Evolutionary conservation across 2,888 invertebrate species (phyloP).

Genomic region (Eutolmus rufibarbis): DNA sequence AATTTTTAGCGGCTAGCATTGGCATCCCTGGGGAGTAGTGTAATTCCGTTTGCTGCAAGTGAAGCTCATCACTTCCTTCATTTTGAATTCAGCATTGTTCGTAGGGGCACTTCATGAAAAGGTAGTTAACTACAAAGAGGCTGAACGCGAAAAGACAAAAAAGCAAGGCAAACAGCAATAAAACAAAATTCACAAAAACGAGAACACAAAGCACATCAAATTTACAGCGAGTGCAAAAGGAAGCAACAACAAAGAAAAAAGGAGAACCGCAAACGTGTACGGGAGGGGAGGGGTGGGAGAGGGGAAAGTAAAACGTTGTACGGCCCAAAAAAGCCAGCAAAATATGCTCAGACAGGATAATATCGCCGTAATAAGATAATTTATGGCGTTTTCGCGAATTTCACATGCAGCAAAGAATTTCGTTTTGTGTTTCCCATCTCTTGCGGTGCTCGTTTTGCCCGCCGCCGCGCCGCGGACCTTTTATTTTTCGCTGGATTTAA

Average conservation of each 20-base stretch:
- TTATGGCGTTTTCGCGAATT: slow-evolving; percentile 46
- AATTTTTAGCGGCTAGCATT: background rate
- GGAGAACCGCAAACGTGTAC: no score
- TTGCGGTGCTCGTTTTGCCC: background rate
- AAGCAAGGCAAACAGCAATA: background rate
- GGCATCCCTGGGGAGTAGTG: background rate
- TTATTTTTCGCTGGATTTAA: slow-evolving; percentile 1
- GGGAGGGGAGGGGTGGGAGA: background rate
- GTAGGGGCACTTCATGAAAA: background rate
- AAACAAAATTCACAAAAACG: background rate
- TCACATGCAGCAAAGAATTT: slow-evolving; percentile 42
- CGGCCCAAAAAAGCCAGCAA: slow-evolving; percentile 27
- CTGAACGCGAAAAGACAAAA: background rate
- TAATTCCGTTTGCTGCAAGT: background rate
- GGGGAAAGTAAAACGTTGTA: background rate
- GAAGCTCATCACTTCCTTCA: background rate
- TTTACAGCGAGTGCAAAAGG: slow-evolving; percentile 4
- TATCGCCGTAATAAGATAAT: slow-evolving; percentile 46
- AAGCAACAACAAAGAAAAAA: background rate
- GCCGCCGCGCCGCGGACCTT: background rate
- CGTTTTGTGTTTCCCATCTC: slow-evolving; percentile 8
- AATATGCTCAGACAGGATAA: slow-evolving; percentile 46
- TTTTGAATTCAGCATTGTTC: background rate
- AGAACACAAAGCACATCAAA: background rate
- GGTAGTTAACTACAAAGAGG: background rate